Conservation (phyloP, 2,888 invertebrate species). For the Polylopha cassiicola region DNA sequence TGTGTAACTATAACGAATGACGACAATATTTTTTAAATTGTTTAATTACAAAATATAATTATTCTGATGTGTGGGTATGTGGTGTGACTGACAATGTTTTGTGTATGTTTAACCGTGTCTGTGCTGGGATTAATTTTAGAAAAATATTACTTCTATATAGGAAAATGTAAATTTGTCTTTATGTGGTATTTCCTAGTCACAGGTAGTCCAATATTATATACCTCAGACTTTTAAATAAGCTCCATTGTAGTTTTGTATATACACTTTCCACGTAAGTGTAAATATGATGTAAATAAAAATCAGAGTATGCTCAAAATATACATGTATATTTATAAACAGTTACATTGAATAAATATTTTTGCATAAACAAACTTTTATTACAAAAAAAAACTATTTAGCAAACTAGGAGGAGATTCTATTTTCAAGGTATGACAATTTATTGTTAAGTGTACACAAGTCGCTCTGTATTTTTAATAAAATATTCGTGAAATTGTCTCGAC, state of each 20-base stretch:
- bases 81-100: no score
- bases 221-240: constrained; percentile 1
- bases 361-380: constrained; percentile 9
- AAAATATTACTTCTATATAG: background rate
- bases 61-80: no score
- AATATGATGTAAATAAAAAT: constrained; percentile 2
- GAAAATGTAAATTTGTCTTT: background rate
- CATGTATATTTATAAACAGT: constrained; percentile 6
- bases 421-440: constrained; percentile 56
- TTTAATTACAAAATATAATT: no score
- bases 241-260: constrained; percentile 1
- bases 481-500: constrained; percentile 54
- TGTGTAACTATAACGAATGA: no score
- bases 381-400: background rate
- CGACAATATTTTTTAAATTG: no score
- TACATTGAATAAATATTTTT: constrained; percentile 13
- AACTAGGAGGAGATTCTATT: constrained; percentile 38
- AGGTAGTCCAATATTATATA: constrained; percentile 12
- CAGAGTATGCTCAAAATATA: constrained; percentile 11
- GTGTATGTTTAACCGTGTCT: background rate
- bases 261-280: background rate
- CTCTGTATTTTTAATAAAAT: constrained; percentile 62
- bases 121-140: background rate
- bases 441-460: constrained; percentile 51
- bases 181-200: constrained; percentile 17